These are phyloP conservation scores for Drosophila subobscura DNA, from an alignment of 1,140 invertebrate genomes.

Conservation along the genomic window DNA sequence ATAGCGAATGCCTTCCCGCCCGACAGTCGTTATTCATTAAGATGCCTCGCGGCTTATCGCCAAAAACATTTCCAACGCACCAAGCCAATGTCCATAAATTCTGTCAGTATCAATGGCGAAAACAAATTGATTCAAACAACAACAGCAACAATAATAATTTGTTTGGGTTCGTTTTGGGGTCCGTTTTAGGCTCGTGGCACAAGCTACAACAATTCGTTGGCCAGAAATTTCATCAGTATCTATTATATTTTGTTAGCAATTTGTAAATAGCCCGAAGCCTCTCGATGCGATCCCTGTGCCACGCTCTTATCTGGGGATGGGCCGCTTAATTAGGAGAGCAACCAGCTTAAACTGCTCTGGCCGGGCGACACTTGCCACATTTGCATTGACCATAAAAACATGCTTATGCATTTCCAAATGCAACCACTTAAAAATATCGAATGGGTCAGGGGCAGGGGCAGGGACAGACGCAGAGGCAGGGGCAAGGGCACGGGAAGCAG, in stretches of 20 bases:
- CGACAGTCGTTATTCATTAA: constrained; percentile 47
- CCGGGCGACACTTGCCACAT: constrained; percentile 43
- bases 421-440: constrained; percentile 51
- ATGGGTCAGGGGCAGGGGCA: neutral
- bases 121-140: no score
- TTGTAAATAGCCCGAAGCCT: constrained; percentile 17
- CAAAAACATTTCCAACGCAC: constrained; percentile 29
- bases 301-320: constrained; percentile 33
- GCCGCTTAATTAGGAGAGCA: constrained; percentile 47
- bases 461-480: no score
- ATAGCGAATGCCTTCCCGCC: neutral
- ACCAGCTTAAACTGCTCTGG: constrained; percentile 44
- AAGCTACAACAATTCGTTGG: neutral
- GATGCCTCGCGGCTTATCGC: constrained; percentile 39
- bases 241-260: constrained; percentile 6
- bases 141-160: no score
- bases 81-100: constrained; percentile 28
- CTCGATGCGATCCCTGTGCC: neutral
- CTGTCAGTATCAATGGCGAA: constrained; percentile 6
- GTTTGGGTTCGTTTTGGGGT: neutral
- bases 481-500: neutral
- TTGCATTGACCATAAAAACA: constrained; percentile 54
- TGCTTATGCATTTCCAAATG: constrained; percentile 58
- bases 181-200: constrained; percentile 11
- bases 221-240: neutral